Percentiles rank a stretch among this genome's conserved stretches.
These are phyloP conservation scores for Gila robusta DNA, from an alignment of 2,797 vertebrate species.

Conservation along the genomic window DNA sequence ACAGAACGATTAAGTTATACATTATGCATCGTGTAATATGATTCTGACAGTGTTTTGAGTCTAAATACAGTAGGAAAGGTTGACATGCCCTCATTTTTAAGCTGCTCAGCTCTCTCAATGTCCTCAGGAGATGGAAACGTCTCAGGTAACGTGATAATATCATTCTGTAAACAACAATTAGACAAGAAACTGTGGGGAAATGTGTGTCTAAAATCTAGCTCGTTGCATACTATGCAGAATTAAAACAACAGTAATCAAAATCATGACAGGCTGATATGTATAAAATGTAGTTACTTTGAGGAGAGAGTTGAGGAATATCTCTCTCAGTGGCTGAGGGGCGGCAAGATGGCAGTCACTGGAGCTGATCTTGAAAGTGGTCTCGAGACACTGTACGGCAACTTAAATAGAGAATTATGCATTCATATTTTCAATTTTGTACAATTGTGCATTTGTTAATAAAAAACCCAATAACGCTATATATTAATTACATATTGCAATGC, in stretches of 20 bases:
- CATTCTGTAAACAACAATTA: conserved; percentile 79
- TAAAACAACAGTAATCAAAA: background rate
- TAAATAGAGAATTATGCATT: background rate
- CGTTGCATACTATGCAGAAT: background rate
- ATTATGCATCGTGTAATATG: background rate
- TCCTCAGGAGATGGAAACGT: conserved; percentile 84
- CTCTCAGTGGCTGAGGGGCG: conserved; percentile 86
- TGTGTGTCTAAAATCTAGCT: background rate
- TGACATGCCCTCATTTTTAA: conserved; percentile 93
- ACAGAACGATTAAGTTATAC: background rate
- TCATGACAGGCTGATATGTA: background rate
- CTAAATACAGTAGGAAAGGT: conserved; percentile 22
- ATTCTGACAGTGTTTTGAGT: background rate
- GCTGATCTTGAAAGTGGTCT: conserved; percentile 96
- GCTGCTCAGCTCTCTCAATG: conserved; percentile 89
- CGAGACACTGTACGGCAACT: conserved; percentile 98
- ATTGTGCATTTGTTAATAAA: background rate
- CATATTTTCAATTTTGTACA: background rate
- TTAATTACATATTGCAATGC: background rate
- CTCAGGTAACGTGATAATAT: conserved; percentile 83
- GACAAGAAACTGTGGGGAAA: background rate
- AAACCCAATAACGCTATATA: background rate
- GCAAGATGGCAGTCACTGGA: conserved; percentile 91
- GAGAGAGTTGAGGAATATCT: conserved; percentile 91
- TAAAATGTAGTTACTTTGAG: conserved; percentile 82